Evolutionary conservation across 2,113 vertebrate species (phyloP).

Genomic region (Grammomys dolichurus): DNA sequence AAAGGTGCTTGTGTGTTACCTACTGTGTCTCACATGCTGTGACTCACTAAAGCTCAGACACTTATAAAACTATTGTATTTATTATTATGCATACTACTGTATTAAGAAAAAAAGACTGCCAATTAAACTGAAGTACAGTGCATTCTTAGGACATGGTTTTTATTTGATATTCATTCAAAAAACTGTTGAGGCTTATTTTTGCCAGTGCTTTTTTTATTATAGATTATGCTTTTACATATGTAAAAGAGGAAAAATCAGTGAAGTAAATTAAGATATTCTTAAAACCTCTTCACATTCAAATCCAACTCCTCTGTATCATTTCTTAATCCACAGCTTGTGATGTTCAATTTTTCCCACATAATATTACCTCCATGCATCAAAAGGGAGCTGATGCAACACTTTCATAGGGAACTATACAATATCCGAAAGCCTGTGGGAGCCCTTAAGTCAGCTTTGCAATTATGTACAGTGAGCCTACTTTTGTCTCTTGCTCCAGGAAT

Average conservation of each 20-base stretch:
- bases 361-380: neutral
- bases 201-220: constrained; percentile 15
- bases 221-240: neutral
- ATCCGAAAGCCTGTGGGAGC: neutral
- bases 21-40: neutral
- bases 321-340: neutral
- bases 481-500: neutral
- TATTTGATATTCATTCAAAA: constrained; percentile 59
- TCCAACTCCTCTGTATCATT: neutral
- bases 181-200: neutral
- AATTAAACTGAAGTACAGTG: neutral
- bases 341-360: neutral
- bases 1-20: neutral
- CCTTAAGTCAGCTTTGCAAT: neutral
- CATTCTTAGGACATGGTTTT: constrained; percentile 11
- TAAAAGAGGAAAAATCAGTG: neutral
- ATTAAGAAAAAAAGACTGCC: neutral
- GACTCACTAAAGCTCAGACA: neutral
- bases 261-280: constrained; percentile 25
- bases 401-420: neutral
- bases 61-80: neutral
- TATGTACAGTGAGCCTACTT: neutral
- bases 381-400: neutral
- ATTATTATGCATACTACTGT: neutral
- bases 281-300: constrained; percentile 16